Percentiles rank a stretch among this genome's conserved stretches.
Conservation (phyloP, 2,113 vertebrate genomes). For the Notarius quadriscutis region DNA sequence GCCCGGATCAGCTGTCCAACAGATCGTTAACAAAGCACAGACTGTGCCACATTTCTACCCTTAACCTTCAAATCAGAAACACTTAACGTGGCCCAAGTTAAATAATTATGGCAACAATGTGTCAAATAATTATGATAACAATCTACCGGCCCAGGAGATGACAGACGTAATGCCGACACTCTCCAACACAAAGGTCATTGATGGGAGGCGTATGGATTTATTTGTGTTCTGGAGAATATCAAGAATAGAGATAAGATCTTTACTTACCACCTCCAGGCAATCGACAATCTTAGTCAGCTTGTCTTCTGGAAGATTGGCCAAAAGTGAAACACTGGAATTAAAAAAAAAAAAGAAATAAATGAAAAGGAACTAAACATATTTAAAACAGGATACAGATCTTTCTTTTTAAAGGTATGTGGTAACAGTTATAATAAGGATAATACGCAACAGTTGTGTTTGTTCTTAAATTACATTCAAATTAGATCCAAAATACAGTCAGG, state of each 20-base stretch:
- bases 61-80: conserved; percentile 45
- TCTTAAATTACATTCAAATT: neutral
- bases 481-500: conserved; percentile 10
- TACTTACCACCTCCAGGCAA: conserved; percentile 79
- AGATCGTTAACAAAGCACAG: conserved; percentile 70
- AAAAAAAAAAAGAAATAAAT: neutral
- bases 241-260: conserved; percentile 40
- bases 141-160: conserved; percentile 59
- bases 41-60: conserved; percentile 28
- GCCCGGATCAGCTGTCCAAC: conserved; percentile 57
- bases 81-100: conserved; percentile 64
- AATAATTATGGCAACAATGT: conserved; percentile 68
- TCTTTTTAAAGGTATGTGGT: neutral
- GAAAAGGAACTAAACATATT: neutral
- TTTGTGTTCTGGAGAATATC: conserved; percentile 27
- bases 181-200: conserved; percentile 63
- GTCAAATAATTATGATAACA: conserved; percentile 70
- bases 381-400: neutral
- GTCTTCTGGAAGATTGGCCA: conserved; percentile 74
- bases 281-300: conserved; percentile 78
- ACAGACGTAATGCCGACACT: conserved; percentile 63
- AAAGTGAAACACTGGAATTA: conserved; percentile 70
- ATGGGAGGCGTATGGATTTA: conserved; percentile 43
- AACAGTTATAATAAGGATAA: conserved; percentile 1
- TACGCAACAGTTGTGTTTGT: conserved; percentile 13